These are phyloP conservation scores for Chymomyza fuscimana DNA, from an alignment of 2,888 invertebrate genomes.

Conservation along the genomic window DNA sequence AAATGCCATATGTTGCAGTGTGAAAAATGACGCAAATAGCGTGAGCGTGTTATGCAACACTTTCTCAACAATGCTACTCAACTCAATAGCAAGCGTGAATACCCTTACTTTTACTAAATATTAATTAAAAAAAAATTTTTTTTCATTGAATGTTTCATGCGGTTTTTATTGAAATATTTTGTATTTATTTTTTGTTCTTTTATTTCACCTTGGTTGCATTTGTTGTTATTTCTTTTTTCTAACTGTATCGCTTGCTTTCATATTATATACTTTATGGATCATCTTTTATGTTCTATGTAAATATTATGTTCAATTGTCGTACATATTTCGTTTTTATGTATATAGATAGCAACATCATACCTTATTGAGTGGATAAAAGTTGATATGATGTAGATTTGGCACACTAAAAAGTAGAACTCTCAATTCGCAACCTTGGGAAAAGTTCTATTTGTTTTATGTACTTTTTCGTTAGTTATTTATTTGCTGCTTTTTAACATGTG, in stretches of 20 bases:
- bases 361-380: conserved; percentile 51
- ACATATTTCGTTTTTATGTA: conserved; percentile 9
- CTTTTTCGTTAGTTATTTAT: conserved; percentile 49
- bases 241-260: conserved; percentile 20
- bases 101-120: too few relatives aligned
- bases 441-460: conserved; percentile 17
- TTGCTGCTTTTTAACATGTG: conserved; percentile 68
- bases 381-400: conserved; percentile 65
- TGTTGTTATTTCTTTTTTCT: conserved; percentile 22
- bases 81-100: too few relatives aligned
- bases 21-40: too few relatives aligned
- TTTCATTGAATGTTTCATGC: not conserved
- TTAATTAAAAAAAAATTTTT: not conserved
- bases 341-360: conserved; percentile 55
- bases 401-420: conserved; percentile 42
- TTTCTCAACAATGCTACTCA: too few relatives aligned
- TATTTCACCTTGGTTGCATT: conserved; percentile 67
- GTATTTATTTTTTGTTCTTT: conserved; percentile 34
- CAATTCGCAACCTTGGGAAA: conserved; percentile 36
- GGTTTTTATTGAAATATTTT: not conserved
- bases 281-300: not conserved
- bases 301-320: conserved; percentile 5
- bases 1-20: too few relatives aligned
- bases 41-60: too few relatives aligned
- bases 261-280: conserved; percentile 3